Conservation (phyloP, 2,888 invertebrate genomes). For the Cerastis leucographa region DNA sequence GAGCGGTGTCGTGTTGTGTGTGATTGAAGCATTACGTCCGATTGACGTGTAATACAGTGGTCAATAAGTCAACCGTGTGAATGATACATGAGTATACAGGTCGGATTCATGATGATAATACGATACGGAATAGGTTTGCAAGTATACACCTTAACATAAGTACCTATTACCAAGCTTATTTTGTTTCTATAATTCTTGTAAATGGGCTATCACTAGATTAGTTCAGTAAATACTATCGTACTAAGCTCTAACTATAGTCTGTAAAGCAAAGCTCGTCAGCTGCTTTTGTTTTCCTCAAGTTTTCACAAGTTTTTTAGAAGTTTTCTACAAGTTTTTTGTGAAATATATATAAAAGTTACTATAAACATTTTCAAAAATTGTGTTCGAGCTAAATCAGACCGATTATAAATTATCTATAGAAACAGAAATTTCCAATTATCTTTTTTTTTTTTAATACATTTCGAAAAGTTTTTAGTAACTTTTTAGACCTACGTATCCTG, state of each 20-base stretch:
- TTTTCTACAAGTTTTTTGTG: no score
- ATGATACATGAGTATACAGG: background rate
- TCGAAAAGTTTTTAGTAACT: no score
- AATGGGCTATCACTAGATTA: background rate
- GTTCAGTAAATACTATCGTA: background rate
- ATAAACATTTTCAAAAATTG: no score
- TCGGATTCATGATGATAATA: no score
- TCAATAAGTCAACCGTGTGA: background rate
- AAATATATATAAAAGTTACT: no score
- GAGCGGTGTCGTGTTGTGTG: background rate
- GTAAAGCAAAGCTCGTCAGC: background rate
- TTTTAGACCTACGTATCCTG: no score
- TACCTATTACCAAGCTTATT: background rate
- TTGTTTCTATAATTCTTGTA: background rate
- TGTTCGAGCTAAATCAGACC: no score
- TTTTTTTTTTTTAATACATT: no score
- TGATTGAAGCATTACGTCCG: conserved; percentile 13
- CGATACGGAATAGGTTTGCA: background rate
- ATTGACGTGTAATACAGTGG: background rate
- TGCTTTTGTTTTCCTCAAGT: conserved; percentile 7
- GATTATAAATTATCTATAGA: no score
- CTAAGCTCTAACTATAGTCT: background rate
- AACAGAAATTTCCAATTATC: no score
- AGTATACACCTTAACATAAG: background rate
- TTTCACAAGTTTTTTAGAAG: background rate